A percentile compares a stretch with the other conserved stretches of the same genome.
phyloP scores from a whole-genome alignment of 2,888 invertebrate species.

The Anagyrus pseudococci region DNA sequence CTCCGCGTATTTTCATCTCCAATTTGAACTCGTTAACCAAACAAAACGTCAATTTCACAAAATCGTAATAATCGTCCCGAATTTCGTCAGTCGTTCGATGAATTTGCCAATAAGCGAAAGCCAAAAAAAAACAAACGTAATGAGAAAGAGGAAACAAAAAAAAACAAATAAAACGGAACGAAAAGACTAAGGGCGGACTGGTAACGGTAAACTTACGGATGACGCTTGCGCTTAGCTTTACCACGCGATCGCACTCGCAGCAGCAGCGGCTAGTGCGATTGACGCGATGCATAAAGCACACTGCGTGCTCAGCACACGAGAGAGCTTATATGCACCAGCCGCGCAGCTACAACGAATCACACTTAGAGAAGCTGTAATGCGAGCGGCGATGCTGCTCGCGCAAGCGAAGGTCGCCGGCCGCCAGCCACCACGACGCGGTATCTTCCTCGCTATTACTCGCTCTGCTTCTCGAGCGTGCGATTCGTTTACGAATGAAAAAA shows the following conservation, averaged over 20 bases:
- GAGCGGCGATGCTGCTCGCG: not conserved
- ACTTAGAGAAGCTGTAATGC: conserved; percentile 48
- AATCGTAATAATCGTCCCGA: too few relatives aligned
- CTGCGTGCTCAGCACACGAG: conserved; percentile 37
- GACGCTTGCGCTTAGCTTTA: not conserved
- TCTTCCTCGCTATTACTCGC: not conserved
- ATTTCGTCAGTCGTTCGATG: too few relatives aligned
- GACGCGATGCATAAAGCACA: conserved; percentile 53
- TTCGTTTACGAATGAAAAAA: conserved; percentile 34
- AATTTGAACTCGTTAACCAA: too few relatives aligned
- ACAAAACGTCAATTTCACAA: too few relatives aligned
- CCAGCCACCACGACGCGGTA: not conserved
- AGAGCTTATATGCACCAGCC: conserved; percentile 2
- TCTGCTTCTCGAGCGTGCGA: conserved; percentile 7
- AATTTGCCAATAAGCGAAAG: too few relatives aligned
- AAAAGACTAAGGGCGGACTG: too few relatives aligned
- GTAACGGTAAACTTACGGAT: too few relatives aligned
- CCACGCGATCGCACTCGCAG: not conserved
- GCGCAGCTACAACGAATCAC: conserved; percentile 55
- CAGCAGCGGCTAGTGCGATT: conserved; percentile 43
- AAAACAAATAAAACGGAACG: too few relatives aligned
- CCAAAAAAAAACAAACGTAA: too few relatives aligned
- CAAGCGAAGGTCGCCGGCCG: conserved; percentile 6
- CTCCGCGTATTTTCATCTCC: too few relatives aligned
- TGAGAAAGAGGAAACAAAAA: too few relatives aligned